A percentile compares a stretch with the other conserved stretches of the same genome.
Evolutionary conservation across 2,797 vertebrate species (phyloP).

Genomic region (Discoglossus pictus): DNA sequence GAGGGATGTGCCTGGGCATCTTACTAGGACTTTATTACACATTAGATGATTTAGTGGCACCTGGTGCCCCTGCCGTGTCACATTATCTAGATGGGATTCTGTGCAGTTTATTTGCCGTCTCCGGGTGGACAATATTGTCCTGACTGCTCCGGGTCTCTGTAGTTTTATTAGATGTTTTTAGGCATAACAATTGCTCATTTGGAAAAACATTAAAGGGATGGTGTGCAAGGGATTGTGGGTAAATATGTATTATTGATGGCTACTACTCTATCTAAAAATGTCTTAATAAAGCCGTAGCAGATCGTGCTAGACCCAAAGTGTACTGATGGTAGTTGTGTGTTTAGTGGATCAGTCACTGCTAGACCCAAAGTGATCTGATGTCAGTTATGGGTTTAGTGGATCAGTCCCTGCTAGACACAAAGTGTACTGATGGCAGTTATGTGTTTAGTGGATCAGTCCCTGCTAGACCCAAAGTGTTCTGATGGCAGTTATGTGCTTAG

Average conservation of each 20-base stretch:
- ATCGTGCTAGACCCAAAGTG: no score
- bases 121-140: slow-evolving; percentile 39
- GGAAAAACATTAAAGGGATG: slow-evolving; percentile 28
- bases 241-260: no score
- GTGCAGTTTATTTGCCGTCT: slow-evolving; percentile 51
- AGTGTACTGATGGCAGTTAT: no score
- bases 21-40: slow-evolving; percentile 27
- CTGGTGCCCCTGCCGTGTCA: slow-evolving; percentile 24
- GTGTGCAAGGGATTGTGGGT: no score
- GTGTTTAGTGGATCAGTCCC: background rate
- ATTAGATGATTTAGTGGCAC: slow-evolving; percentile 17
- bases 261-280: no score
- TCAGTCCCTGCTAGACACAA: background rate
- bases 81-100: slow-evolving; percentile 49
- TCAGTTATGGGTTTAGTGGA: background rate
- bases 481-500: background rate
- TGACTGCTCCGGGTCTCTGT: slow-evolving; percentile 32
- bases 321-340: background rate
- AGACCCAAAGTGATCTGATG: background rate
- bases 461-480: background rate
- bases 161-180: slow-evolving; percentile 7
- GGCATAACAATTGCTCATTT: slow-evolving; percentile 41
- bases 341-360: background rate
- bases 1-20: slow-evolving; percentile 25
- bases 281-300: no score